Percentiles rank a stretch among this genome's conserved stretches.
Evolutionary conservation across 2,888 invertebrate genomes (phyloP).

Genomic region (Microdon myrmicae): DNA sequence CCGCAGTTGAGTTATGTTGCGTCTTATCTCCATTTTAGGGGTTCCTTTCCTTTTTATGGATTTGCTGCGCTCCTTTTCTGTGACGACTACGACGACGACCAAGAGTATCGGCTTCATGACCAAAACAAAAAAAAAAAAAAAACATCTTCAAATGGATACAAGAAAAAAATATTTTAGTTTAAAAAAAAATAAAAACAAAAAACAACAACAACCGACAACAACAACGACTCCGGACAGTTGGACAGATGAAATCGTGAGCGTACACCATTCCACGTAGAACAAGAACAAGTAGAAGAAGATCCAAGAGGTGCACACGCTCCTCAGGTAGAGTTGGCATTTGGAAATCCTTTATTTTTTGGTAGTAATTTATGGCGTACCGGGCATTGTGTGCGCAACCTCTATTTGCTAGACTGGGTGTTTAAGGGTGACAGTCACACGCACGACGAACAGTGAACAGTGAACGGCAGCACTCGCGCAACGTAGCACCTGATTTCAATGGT

Average conservation of each 20-base stretch:
- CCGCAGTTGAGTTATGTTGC: constrained; percentile 48
- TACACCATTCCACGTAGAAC: constrained; percentile 37
- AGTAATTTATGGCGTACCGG: constrained; percentile 47
- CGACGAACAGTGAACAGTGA: neutral
- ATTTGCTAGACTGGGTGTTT: constrained; percentile 41
- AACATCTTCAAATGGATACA: constrained; percentile 1
- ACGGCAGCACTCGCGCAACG: constrained; percentile 29
- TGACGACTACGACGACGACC: constrained; percentile 27
- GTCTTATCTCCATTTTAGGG: constrained; percentile 53
- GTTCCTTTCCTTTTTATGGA: constrained; percentile 53
- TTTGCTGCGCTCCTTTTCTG: constrained; percentile 51
- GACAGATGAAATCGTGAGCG: constrained; percentile 51
- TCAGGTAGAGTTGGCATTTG: constrained; percentile 34
- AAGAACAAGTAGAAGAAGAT: no score
- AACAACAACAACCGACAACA: constrained; percentile 12
- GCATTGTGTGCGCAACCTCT: constrained; percentile 42
- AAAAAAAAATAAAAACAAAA: constrained; percentile 3
- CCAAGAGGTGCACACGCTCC: constrained; percentile 10
- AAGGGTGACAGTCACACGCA: constrained; percentile 23
- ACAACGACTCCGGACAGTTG: constrained; percentile 47
- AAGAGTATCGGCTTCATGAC: constrained; percentile 25
- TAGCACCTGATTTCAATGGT: constrained; percentile 49
- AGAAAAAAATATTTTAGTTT: no score
- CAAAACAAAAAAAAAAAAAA: no score
- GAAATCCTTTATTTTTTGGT: constrained; percentile 50